phyloP scores from a whole-genome alignment of 2,113 vertebrate species.

The Neotragus pygmaeus region DNA sequence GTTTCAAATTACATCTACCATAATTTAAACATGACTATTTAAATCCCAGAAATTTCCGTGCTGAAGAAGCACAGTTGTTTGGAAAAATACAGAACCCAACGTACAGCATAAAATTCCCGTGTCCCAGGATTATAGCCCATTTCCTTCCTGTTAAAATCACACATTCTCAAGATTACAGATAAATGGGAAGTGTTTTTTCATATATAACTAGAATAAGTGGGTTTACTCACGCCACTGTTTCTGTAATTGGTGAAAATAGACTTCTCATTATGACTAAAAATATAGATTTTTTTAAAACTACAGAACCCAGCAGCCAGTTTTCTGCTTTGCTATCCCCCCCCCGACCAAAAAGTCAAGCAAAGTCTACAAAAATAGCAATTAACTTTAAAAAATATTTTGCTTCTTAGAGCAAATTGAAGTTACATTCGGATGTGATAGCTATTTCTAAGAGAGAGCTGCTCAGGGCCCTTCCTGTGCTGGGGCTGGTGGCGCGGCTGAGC shows the following conservation, averaged over 20 bases:
- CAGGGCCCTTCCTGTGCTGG: not conserved
- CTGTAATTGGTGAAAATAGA: constrained; percentile 95
- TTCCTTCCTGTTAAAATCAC: constrained; percentile 75
- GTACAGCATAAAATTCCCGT: constrained; percentile 70
- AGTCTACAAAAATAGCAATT: constrained; percentile 99
- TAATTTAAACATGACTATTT: constrained; percentile 80
- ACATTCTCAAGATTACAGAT: constrained; percentile 68
- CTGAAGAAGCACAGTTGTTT: constrained; percentile 78
- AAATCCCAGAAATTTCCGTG: constrained; percentile 78
- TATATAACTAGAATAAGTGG: constrained; percentile 68
- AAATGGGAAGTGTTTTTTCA: constrained; percentile 73
- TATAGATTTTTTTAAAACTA: constrained; percentile 89
- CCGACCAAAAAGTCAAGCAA: constrained; percentile 81
- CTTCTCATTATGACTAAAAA: constrained; percentile 96
- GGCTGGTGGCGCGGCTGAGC: not conserved
- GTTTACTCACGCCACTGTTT: constrained; percentile 76
- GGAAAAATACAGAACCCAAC: constrained; percentile 71
- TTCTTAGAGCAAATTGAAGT: constrained; percentile 86
- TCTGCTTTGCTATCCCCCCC: constrained; percentile 79
- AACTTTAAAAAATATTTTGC: constrained; percentile 96
- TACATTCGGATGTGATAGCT: constrained; percentile 87
- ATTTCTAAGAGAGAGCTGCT: constrained; percentile 47
- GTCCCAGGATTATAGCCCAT: constrained; percentile 41
- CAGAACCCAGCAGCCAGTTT: constrained; percentile 87
- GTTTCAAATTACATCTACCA: constrained; percentile 77